These are phyloP conservation scores for Chunga burmeisteri DNA, from an alignment of 2,113 vertebrate genomes.

Conservation along the genomic window DNA sequence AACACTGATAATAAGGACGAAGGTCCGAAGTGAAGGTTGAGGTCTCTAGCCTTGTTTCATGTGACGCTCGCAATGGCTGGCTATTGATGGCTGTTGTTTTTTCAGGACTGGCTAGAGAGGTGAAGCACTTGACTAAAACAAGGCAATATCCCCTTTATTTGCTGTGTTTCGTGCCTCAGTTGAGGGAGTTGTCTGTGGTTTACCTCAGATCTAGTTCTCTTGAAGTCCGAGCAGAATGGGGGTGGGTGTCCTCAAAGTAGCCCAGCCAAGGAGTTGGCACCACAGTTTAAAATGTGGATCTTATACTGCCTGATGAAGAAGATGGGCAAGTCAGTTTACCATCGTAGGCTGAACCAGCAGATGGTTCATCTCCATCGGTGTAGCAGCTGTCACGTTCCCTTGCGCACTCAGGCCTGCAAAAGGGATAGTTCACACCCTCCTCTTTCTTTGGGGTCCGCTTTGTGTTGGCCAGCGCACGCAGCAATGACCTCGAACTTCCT, in stretches of 20 bases:
- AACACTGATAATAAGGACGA: background rate
- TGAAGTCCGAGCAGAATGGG: background rate
- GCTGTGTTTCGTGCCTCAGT: background rate
- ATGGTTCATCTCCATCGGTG: fast-evolving
- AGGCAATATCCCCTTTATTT: background rate
- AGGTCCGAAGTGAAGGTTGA: background rate
- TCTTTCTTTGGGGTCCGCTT: background rate
- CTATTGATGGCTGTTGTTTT: background rate
- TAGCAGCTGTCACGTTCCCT: background rate
- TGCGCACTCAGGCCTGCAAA: background rate
- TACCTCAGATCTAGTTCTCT: background rate
- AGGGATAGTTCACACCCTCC: background rate
- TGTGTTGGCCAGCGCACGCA: background rate
- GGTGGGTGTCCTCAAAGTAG: background rate
- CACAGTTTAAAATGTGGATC: background rate
- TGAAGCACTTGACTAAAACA: background rate
- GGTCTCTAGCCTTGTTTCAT: background rate
- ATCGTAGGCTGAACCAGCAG: fast-evolving
- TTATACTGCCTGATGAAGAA: background rate
- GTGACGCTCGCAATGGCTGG: fast-evolving
- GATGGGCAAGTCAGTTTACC: background rate
- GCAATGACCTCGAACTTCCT: fast-evolving
- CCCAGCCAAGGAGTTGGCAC: background rate
- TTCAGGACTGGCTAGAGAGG: background rate
- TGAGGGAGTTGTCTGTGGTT: background rate